These are phyloP conservation scores for Drosophila rubida DNA, from an alignment of 2,888 invertebrate species.

Conservation along the genomic window DNA sequence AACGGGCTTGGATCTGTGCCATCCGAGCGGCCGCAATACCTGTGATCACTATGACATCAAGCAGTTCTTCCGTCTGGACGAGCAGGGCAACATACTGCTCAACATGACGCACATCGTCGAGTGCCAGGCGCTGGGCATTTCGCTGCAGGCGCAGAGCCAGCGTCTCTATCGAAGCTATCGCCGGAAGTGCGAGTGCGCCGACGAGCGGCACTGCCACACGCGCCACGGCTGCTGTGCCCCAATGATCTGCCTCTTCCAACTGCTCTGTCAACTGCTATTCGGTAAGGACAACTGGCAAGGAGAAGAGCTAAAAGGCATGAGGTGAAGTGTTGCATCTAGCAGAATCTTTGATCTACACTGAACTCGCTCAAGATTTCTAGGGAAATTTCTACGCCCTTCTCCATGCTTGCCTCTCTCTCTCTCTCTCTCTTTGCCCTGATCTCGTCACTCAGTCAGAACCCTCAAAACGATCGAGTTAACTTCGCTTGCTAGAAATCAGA, in stretches of 20 bases:
- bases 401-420: too few species aligned
- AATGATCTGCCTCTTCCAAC: constrained; percentile 66
- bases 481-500: too few species aligned
- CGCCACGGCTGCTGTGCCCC: constrained; percentile 59
- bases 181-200: constrained; percentile 69
- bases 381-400: too few species aligned
- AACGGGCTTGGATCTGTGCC: constrained; percentile 54
- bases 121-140: constrained; percentile 74
- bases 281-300: constrained; percentile 80
- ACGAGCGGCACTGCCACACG: constrained; percentile 63
- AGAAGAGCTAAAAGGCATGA: too few species aligned
- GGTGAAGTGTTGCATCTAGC: too few species aligned
- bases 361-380: too few species aligned
- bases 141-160: constrained; percentile 64
- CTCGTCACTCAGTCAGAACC: too few species aligned
- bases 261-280: constrained; percentile 71
- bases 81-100: constrained; percentile 83
- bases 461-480: too few species aligned
- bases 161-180: constrained; percentile 74
- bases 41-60: constrained; percentile 84
- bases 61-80: constrained; percentile 84
- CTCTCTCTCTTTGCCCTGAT: too few species aligned
- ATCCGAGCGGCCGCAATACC: constrained; percentile 62
- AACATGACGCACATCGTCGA: constrained; percentile 83
- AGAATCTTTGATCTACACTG: not conserved